phyloP scores from a whole-genome alignment of 2,888 invertebrate species.

The Tortrix viridana region DNA sequence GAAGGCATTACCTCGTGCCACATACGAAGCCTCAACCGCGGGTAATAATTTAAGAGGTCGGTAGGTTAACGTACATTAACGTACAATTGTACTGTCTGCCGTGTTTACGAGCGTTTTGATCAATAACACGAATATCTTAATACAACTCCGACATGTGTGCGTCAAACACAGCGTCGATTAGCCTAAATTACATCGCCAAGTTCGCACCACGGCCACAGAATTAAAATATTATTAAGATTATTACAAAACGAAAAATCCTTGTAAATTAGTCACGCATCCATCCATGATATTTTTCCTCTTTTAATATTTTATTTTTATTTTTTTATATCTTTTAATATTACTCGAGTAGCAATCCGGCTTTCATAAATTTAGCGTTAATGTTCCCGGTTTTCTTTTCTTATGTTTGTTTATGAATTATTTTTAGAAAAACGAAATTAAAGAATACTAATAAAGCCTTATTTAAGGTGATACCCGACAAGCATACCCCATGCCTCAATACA shows the following conservation, averaged over 20 bases:
- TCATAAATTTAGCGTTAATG: too few relatives aligned
- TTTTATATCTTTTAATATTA: too few relatives aligned
- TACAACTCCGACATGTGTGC: constrained; percentile 8
- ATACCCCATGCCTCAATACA: too few relatives aligned
- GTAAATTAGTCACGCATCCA: not conserved
- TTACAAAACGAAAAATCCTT: not conserved
- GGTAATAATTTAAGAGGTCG: constrained; percentile 43
- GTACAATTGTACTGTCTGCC: constrained; percentile 54
- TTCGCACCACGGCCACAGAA: constrained; percentile 18
- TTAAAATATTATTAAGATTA: constrained; percentile 10
- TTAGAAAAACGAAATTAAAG: too few relatives aligned
- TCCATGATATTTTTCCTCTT: too few relatives aligned
- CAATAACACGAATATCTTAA: constrained; percentile 45
- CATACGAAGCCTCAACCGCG: constrained; percentile 27
- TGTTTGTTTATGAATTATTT: too few relatives aligned
- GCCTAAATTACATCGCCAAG: constrained; percentile 28
- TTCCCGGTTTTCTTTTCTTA: too few relatives aligned
- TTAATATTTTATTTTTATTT: too few relatives aligned
- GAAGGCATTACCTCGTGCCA: constrained; percentile 25
- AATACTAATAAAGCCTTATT: too few relatives aligned
- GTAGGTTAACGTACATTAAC: constrained; percentile 58
- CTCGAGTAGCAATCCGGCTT: too few relatives aligned
- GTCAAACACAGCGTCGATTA: constrained; percentile 25
- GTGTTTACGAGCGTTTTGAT: constrained; percentile 47
- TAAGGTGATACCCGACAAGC: too few relatives aligned